Percentiles rank a stretch among this genome's conserved stretches.
These are phyloP conservation scores for Siniperca scherzeri DNA, from an alignment of 2,797 vertebrate genomes.

Conservation along the genomic window DNA sequence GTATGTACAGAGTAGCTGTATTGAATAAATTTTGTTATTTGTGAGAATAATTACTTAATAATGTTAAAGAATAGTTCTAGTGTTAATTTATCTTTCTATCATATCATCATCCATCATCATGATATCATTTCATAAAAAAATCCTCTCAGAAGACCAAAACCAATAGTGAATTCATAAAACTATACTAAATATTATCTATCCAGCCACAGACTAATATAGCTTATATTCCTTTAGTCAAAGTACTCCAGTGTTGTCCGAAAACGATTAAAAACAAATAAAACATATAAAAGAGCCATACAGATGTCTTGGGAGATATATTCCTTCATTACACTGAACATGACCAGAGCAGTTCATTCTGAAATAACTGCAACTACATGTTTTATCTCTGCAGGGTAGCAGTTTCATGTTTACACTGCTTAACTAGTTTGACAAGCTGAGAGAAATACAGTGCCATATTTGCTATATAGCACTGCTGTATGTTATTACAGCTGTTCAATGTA, in stretches of 20 bases:
- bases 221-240: conserved; percentile 8
- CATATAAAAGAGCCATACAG: conserved; percentile 8
- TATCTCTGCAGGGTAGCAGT: not conserved
- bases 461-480: not conserved
- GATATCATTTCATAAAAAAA: not conserved
- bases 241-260: not conserved
- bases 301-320: not conserved
- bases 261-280: not conserved
- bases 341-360: not conserved
- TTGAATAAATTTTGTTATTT: conserved; percentile 4
- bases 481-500: conserved; percentile 26
- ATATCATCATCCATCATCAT: not conserved
- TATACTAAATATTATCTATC: not conserved
- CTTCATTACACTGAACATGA: conserved; percentile 29
- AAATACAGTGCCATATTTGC: conserved; percentile 16
- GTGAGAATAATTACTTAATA: not conserved
- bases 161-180: not conserved
- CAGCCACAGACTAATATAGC: conserved; percentile 6
- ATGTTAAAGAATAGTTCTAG: not conserved
- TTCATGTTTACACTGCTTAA: conserved; percentile 9
- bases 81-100: conserved; percentile 7
- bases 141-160: not conserved
- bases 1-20: not conserved
- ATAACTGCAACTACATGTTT: conserved; percentile 16
- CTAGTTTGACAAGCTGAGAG: conserved; percentile 1